Evolutionary conservation across 2,113 vertebrate genomes (phyloP).

Genomic region (Dasypus novemcinctus): DNA sequence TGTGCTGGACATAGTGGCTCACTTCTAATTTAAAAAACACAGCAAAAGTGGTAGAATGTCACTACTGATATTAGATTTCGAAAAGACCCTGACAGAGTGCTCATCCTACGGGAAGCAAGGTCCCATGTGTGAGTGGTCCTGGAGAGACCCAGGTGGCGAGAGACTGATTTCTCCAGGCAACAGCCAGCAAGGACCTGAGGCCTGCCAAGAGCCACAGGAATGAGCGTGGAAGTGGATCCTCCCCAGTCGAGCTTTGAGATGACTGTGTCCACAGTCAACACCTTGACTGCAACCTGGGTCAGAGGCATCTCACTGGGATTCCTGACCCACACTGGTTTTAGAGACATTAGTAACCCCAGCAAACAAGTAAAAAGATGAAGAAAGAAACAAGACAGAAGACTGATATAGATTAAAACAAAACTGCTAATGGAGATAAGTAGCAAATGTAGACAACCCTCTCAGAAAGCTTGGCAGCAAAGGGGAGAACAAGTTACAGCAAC

Average conservation of each 20-base stretch:
- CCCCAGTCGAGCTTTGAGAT: neutral
- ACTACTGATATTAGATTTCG: neutral
- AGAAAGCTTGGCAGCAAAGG: neutral
- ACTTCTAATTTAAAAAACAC: neutral
- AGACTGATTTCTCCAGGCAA: neutral
- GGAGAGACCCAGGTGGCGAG: neutral
- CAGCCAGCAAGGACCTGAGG: neutral
- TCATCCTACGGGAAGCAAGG: neutral
- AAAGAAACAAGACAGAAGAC: constrained; percentile 23
- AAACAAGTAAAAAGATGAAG: neutral
- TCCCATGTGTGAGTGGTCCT: neutral
- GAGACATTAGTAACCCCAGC: neutral
- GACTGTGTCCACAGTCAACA: neutral
- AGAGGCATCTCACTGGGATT: neutral
- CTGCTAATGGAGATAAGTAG: neutral
- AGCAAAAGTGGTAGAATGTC: neutral
- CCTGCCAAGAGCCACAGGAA: neutral
- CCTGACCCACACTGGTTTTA: neutral
- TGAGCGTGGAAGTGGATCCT: neutral
- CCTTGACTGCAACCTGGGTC: neutral
- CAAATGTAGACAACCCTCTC: neutral
- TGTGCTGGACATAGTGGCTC: neutral
- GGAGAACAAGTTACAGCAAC: neutral
- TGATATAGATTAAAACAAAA: constrained; percentile 28
- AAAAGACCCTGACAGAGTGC: neutral